These are phyloP conservation scores for Rhagoletis zephyria DNA, from an alignment of 1,140 invertebrate species.

Conservation along the genomic window DNA sequence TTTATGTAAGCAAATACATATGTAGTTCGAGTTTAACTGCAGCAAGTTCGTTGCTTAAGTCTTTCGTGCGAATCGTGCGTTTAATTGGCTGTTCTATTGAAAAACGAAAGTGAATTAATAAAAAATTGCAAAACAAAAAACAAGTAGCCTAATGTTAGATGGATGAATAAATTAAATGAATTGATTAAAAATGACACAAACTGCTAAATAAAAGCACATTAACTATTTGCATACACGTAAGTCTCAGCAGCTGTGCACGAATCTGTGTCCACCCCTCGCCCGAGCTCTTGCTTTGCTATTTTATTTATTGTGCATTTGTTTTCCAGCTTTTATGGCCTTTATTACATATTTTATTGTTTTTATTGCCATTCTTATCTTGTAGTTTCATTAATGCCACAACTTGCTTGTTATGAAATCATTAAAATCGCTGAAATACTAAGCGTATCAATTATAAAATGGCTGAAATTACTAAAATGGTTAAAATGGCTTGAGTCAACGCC, in stretches of 20 bases:
- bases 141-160: neutral
- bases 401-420: neutral
- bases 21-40: neutral
- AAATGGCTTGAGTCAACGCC: slow-evolving; percentile 1
- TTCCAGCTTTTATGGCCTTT: neutral
- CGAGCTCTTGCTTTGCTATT: no score
- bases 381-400: slow-evolving; percentile 3
- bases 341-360: neutral
- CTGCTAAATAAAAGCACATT: neutral
- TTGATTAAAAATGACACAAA: slow-evolving; percentile 3
- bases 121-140: neutral
- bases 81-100: neutral
- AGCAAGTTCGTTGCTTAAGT: slow-evolving; percentile 39
- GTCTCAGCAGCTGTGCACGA: neutral
- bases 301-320: neutral
- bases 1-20: neutral
- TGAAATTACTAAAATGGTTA: neutral
- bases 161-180: slow-evolving; percentile 6
- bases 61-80: slow-evolving; percentile 1
- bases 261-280: neutral
- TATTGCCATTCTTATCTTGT: neutral
- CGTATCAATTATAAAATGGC: slow-evolving; percentile 42
- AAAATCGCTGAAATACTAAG: neutral
- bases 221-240: neutral
- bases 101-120: neutral